These are phyloP conservation scores for Dryas iulia DNA, from an alignment of 1,140 invertebrate species.

Conservation along the genomic window DNA sequence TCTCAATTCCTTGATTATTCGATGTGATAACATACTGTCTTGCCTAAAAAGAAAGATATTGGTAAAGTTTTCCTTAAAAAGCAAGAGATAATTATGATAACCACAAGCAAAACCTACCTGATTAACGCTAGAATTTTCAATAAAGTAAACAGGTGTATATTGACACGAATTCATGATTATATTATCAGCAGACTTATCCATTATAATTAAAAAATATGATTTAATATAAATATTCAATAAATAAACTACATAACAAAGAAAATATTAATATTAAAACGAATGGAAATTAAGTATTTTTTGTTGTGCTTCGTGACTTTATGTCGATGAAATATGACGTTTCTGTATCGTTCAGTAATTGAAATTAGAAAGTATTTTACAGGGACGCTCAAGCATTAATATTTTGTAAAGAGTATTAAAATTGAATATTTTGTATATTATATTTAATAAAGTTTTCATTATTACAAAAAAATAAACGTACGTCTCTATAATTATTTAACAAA, in stretches of 20 bases:
- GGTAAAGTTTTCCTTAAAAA: conserved; percentile 4
- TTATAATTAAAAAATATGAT: conserved; percentile 35
- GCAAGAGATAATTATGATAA: not conserved
- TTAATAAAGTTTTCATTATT: too few relatives aligned
- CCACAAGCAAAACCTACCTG: conserved; percentile 51
- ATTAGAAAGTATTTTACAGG: too few relatives aligned
- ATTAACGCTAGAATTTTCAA: conserved; percentile 57
- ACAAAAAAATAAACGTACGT: too few relatives aligned
- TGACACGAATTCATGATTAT: conserved; percentile 64
- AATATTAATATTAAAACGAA: conserved; percentile 18
- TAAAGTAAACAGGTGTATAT: conserved; percentile 68
- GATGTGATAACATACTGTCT: conserved; percentile 55
- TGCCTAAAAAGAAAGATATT: conserved; percentile 50
- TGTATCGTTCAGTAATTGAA: not conserved
- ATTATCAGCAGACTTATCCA: conserved; percentile 52
- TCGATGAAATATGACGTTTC: conserved; percentile 24
- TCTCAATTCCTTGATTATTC: conserved; percentile 41
- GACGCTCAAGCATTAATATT: too few relatives aligned
- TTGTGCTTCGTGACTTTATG: conserved; percentile 17
- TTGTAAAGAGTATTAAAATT: too few relatives aligned
- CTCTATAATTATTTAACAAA: too few relatives aligned
- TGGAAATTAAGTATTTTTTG: conserved; percentile 15
- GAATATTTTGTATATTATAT: too few relatives aligned
- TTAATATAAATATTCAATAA: conserved; percentile 29
- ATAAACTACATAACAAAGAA: conserved; percentile 39